Evolutionary conservation across 1,140 invertebrate species (phyloP).

Genomic region (Idris sp.): DNA sequence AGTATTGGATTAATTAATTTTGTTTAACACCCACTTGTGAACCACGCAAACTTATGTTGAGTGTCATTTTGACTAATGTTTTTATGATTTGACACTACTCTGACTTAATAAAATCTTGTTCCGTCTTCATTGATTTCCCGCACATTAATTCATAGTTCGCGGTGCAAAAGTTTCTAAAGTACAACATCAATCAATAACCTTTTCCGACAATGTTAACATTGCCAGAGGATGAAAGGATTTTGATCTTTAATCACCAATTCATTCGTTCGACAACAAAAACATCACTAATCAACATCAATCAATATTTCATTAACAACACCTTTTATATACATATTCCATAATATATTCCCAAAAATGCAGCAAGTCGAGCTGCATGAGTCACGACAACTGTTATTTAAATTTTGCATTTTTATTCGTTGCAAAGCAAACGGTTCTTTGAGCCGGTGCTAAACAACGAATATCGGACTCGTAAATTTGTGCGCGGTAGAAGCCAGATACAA

Average conservation of each 20-base stretch:
- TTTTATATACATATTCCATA: constrained; percentile 35
- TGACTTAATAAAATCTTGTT: constrained; percentile 51
- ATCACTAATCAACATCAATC: constrained; percentile 52
- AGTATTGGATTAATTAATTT: constrained; percentile 30
- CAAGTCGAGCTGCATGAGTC: too few species aligned
- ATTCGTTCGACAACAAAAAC: constrained; percentile 7
- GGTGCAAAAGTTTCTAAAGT: constrained; percentile 30
- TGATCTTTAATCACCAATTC: constrained; percentile 39
- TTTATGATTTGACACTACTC: constrained; percentile 49
- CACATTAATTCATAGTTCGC: constrained; percentile 42
- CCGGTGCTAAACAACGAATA: constrained; percentile 25
- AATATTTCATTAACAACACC: constrained; percentile 41
- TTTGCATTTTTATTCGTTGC: constrained; percentile 12
- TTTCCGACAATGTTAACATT: constrained; percentile 46
- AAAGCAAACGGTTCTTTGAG: constrained; percentile 4
- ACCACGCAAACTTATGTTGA: constrained; percentile 24
- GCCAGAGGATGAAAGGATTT: constrained; percentile 49
- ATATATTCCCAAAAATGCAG: constrained; percentile 20
- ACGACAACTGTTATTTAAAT: constrained; percentile 3
- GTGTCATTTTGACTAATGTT: constrained; percentile 58
- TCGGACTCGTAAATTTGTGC: constrained; percentile 36
- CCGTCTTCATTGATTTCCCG: constrained; percentile 51
- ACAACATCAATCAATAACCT: constrained; percentile 55
- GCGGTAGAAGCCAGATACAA: constrained; percentile 39
- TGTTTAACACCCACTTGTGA: constrained; percentile 29